Percentiles rank a stretch among this genome's conserved stretches.
phyloP scores from a whole-genome alignment of 2,113 vertebrate genomes.

The Halichoerus grypus region DNA sequence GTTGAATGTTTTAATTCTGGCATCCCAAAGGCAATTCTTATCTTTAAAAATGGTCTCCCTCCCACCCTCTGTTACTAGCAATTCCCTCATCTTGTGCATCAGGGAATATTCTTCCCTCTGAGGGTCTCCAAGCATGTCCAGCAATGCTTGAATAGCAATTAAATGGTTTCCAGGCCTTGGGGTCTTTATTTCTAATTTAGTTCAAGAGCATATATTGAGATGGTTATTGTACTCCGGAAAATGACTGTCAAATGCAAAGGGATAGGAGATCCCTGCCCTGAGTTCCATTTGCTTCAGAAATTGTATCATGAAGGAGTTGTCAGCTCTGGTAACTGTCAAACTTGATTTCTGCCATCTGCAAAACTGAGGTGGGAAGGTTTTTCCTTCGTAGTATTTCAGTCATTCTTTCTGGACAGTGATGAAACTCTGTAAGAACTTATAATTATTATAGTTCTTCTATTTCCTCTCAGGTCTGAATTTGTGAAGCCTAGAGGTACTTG shows the following conservation, averaged over 20 bases:
- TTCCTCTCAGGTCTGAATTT: not conserved
- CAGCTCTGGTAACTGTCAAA: constrained; percentile 64
- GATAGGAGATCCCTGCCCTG: not conserved
- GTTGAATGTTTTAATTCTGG: not conserved
- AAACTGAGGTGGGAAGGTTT: not conserved
- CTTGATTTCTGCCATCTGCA: constrained; percentile 60
- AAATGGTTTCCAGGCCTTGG: constrained; percentile 66
- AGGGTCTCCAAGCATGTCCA: constrained; percentile 51
- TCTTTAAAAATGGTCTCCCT: not conserved
- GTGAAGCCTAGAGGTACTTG: not conserved
- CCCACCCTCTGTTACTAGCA: not conserved
- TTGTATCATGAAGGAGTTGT: not conserved
- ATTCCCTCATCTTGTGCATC: not conserved
- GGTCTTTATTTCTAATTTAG: constrained; percentile 34
- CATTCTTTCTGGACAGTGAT: not conserved
- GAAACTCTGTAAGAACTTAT: not conserved
- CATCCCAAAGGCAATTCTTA: not conserved
- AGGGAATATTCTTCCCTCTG: not conserved
- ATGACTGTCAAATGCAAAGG: not conserved
- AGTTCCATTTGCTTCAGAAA: constrained; percentile 14
- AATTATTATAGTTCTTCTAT: not conserved
- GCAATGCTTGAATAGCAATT: constrained; percentile 58
- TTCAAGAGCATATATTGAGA: not conserved
- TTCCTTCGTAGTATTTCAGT: not conserved
- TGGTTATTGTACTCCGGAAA: constrained; percentile 25